A percentile compares a stretch with the other conserved stretches of the same genome.
Conservation (phyloP, 2,797 vertebrate genomes). For the Trematomus bernacchii region DNA sequence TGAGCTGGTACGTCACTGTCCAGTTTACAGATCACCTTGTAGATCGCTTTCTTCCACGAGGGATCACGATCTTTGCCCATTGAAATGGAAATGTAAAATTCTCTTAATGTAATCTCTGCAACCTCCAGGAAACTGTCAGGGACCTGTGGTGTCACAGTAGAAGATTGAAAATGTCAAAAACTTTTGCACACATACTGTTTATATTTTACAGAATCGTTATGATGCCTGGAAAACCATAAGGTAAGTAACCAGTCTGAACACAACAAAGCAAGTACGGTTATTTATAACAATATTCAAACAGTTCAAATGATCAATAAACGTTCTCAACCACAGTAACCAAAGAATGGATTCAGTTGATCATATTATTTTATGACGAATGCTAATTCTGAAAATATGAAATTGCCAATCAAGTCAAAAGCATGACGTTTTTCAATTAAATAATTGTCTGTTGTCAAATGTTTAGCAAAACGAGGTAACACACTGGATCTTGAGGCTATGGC, state of each 20-base stretch:
- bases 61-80: conserved; percentile 89
- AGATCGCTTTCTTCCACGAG: conserved; percentile 97
- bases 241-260: conserved; percentile 40
- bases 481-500: no score
- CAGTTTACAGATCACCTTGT: conserved; percentile 96
- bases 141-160: conserved; percentile 83
- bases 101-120: conserved; percentile 89
- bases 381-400: not conserved
- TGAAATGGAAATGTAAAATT: conserved; percentile 91
- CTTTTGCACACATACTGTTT: not conserved
- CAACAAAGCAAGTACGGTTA: not conserved
- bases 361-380: not conserved
- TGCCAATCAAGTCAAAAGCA: not conserved
- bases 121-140: conserved; percentile 91
- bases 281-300: not conserved
- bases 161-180: not conserved
- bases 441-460: not conserved
- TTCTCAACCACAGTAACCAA: not conserved
- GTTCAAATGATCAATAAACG: not conserved
- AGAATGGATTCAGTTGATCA: not conserved
- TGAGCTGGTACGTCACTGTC: conserved; percentile 90
- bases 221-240: not conserved
- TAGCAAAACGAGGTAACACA: not conserved
- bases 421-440: no score
- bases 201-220: not conserved